Evolutionary conservation across 64 coral and sea anemone genomes (phyloP), one percentile per base, ranked within the genome.

Genomic region (Dendrophyllia cribrosa): DNA sequence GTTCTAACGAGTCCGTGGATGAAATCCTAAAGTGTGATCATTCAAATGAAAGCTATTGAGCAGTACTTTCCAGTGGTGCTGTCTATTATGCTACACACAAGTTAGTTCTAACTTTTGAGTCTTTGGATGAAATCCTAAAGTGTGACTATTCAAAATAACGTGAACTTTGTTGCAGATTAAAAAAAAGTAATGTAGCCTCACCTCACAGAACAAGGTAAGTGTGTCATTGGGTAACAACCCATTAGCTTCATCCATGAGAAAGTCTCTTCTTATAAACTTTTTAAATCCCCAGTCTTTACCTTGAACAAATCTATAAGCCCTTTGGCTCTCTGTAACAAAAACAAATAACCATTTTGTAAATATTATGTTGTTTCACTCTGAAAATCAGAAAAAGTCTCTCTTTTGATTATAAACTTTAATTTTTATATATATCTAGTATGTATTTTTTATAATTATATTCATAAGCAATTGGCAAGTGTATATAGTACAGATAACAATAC

Each of bases 221-320:
- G 97, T 99, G 52, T 99, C 97, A 92, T 96, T 99, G 90, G 97
- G 97, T 82, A 99, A 78, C 56, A 99, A 93, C 13, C 97, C 97
- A 96, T 99, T 99, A 64, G 91, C 88, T 94, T 99, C 97, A 89
- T 99, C 97, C 94, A 99, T 96, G 74, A 99, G 83, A 78, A 99
- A 99, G 91, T 99, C 97, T 91, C 97, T 90, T 91, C 97, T 91
- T 59, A 99, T 99, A 56, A 99, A 99, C 79, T 99, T 99, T 79
- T 99, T 99, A 66, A 99, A 99, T 59, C 97, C 97, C 97, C 97
- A 99, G 79, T 99, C 97, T 78, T 99, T 99, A 34, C 97, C 97
- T 91, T 99, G 97, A 26, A 99, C 97, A 94, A 99, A 99, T 85
- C 97, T 93, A 59, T 99, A 99, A 66, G 97, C 97, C 79, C 97